phyloP scores from a whole-genome alignment of 2,888 invertebrate species.

The Agelastica alni region DNA sequence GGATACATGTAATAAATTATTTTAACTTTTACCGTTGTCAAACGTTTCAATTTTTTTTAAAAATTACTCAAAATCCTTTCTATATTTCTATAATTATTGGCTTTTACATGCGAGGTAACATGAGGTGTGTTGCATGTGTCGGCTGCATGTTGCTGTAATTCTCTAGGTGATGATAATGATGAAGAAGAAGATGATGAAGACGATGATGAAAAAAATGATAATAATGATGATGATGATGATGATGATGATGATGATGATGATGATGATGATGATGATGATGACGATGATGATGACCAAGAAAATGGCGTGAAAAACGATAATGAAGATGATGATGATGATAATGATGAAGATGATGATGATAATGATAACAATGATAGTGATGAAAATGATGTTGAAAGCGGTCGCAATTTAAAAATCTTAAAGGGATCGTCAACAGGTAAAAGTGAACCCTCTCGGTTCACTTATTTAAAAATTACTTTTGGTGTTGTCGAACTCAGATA shows the following conservation, averaged over 20 bases:
- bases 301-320: conserved; percentile 59
- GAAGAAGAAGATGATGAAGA: conserved; percentile 12
- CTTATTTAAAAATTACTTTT: conserved; percentile 26
- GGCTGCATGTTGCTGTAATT: conserved; percentile 56
- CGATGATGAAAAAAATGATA: conserved; percentile 60
- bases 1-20: conserved; percentile 63
- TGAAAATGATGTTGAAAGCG: conserved; percentile 55
- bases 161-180: conserved; percentile 55
- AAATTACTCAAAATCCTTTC: background rate
- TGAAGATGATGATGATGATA: conserved; percentile 55
- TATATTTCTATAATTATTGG: conserved; percentile 26
- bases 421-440: conserved; percentile 57
- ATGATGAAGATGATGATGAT: conserved; percentile 57
- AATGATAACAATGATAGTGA: conserved; percentile 60
- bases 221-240: conserved; percentile 56
- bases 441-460: conserved; percentile 38
- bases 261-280: conserved; percentile 57
- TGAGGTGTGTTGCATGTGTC: conserved; percentile 50
- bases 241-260: conserved; percentile 59
- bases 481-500: conserved; percentile 16
- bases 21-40: conserved; percentile 30
- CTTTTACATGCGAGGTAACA: conserved; percentile 33
- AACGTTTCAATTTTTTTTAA: background rate
- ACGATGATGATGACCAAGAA: conserved; percentile 57
- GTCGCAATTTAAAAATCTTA: conserved; percentile 51